phyloP scores from a whole-genome alignment of 2,888 invertebrate genomes.

The Cylloceria caligata region DNA sequence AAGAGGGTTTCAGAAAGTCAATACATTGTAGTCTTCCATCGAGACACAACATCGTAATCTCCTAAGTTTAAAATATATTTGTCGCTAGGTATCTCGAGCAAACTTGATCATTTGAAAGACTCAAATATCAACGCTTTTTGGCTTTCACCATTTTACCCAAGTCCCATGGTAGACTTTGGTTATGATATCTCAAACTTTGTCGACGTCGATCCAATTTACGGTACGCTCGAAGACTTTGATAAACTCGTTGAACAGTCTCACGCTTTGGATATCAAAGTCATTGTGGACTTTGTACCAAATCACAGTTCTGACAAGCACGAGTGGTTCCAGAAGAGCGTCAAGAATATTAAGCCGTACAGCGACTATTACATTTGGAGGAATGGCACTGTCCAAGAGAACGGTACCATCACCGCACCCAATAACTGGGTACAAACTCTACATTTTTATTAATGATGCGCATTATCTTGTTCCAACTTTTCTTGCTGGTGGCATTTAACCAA shows the following conservation, averaged over 20 bases:
- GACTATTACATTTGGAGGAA: constrained; percentile 93
- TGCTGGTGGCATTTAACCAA: not conserved
- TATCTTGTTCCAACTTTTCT: not conserved
- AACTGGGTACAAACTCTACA: constrained; percentile 88
- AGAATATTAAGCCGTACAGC: constrained; percentile 87
- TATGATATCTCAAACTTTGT: constrained; percentile 91
- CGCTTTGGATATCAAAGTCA: constrained; percentile 83
- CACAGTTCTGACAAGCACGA: constrained; percentile 91
- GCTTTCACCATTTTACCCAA: constrained; percentile 89
- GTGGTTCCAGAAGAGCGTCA: constrained; percentile 91
- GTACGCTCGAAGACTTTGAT: constrained; percentile 90
- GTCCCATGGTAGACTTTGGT: constrained; percentile 91
- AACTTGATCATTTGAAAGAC: constrained; percentile 88
- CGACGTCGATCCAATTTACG: constrained; percentile 89
- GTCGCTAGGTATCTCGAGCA: constrained; percentile 86
- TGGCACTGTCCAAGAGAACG: constrained; percentile 85
- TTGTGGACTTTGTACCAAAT: constrained; percentile 90
- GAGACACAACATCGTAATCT: not conserved
- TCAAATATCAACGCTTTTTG: constrained; percentile 89
- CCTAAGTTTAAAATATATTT: not conserved
- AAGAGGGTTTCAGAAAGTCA: not conserved
- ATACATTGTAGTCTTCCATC: not conserved
- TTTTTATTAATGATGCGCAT: not conserved
- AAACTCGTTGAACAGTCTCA: constrained; percentile 86
- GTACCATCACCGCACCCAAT: constrained; percentile 87